Evolutionary conservation across 2,888 invertebrate species (phyloP), one percentile per base, ranked within the genome.

Genomic region (Drosophila merina): DNA sequence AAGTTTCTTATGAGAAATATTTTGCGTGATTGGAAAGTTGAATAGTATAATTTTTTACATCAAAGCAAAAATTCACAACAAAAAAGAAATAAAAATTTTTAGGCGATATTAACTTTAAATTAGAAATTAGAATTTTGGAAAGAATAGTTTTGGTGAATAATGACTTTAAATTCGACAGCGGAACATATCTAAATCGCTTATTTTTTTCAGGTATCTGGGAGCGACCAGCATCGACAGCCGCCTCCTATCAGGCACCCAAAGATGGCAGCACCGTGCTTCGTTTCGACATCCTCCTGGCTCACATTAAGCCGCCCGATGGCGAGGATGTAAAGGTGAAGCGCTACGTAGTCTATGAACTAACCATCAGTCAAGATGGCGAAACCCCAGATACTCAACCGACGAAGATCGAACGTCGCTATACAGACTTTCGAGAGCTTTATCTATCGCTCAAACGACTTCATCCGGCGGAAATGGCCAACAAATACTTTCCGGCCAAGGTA

Each of bases 401-500:
- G 0, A 93, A 93, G 68, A 94, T 95, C 50, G 95, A 95, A 83
- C 92, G 96, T 55, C 93, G 96, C 76, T 96, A 96, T 89, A 95
- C 95, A 6, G 94, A 96, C 80, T 96, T 96, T 89, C 91, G 94
- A 54, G 93, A 93, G 69, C 92, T 96, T 3, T 95, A 94, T 86
- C 93, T 93, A 74, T 92, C 93, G 2, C 90, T 96, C 26, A 94
- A 93, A 79, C 94, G 93, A 69, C 93, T 94, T 51, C 92, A 93
- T 88, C 93, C 95, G 0, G 82, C 91, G 33, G 88, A 94, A 63
- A 90, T 95, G 90, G 89, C 88, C 28, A 72, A 77, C 7, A 89
- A 95, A 5, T 91, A 92, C 52, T 95, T 96, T 89, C 95, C 96
- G 8, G 94, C 94, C 89, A 95, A 95, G 92, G 94, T 94, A 75